phyloP scores from a whole-genome alignment of 1,140 invertebrate genomes.

The Bombus polaris region DNA sequence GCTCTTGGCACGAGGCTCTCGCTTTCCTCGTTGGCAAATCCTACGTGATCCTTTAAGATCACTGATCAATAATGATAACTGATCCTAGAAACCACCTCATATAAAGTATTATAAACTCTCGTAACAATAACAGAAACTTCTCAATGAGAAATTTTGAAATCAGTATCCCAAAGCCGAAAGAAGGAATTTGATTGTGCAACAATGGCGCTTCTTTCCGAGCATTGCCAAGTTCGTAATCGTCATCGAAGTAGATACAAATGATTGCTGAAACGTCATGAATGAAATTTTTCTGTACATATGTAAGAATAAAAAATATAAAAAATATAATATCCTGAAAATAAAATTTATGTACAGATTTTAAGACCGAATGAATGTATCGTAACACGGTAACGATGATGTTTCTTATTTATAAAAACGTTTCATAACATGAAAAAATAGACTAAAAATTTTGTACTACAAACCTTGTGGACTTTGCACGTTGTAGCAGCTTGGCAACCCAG shows the following conservation, averaged over 20 bases:
- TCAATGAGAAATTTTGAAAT: neutral
- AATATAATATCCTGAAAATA: neutral
- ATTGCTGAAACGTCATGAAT: neutral
- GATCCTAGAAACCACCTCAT: neutral
- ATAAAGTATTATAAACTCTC: neutral
- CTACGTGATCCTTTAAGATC: neutral
- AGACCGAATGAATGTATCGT: neutral
- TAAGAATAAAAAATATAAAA: neutral
- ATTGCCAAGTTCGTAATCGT: slow-evolving; percentile 50
- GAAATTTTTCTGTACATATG: neutral
- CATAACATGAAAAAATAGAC: neutral
- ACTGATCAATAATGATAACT: neutral
- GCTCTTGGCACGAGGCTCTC: slow-evolving; percentile 17
- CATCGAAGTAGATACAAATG: neutral
- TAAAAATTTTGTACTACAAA: slow-evolving; percentile 31
- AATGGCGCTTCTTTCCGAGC: slow-evolving; percentile 2
- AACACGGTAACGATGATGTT: neutral
- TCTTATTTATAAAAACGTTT: neutral
- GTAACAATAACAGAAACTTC: neutral
- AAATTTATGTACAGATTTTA: neutral
- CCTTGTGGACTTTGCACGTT: slow-evolving; percentile 25
- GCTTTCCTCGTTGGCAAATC: slow-evolving; percentile 39
- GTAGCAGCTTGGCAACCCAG: slow-evolving; percentile 51
- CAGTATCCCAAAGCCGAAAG: slow-evolving; percentile 17
- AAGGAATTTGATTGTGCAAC: slow-evolving; percentile 42